Evolutionary conservation across 1,140 invertebrate species (phyloP), one percentile per base, ranked within the genome.

Genomic region (Sitophilus oryzae): DNA sequence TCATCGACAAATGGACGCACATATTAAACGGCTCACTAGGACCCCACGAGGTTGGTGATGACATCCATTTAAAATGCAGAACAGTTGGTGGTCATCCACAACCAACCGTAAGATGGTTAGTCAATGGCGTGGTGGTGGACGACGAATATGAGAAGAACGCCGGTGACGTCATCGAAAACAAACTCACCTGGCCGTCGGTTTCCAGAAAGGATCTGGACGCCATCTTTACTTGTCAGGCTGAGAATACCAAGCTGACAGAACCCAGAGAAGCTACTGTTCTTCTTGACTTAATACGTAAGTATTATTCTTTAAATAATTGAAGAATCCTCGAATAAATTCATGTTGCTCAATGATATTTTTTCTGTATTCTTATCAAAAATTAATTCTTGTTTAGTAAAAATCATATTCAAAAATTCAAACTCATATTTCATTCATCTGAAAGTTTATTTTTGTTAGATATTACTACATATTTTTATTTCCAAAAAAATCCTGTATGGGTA

Each of bases 261-360:
- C 82, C 88, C 8, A 85, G 82, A 66, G 83, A 86, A 67, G 79
- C 83, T 2, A 82, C 82, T 14, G 80, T 91, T 46, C 77, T 82
- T 18, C 73, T 93, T 36, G 88, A 92, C 67, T 81, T 93, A 69
- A 84, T 86, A 69, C 73, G 90, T 93, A 76, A 91, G 88, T 87
- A 44, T 54, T 10, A 25, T 18, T 43, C 21, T 11, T 25, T 10
- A 25, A 25, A 46, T 25, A 44, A n/a, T 9, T 44, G 8, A n/a
- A 20, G 16, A 19, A 3, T 19, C 4, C 8, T 19, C 16, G 3
- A 44, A 9, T 22, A 8, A 44, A 10, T 46, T 46, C n/a, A 30
- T 19, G 21, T 30, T 30, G 4, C 10, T 34, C 14, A 6, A 30
- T 37, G n/a, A n/a, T n/a, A n/a, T n/a, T n/a, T n/a, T n/a, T n/a